These are phyloP conservation scores for Parotia lawesii DNA, from an alignment of 2,113 vertebrate species.

Conservation along the genomic window DNA sequence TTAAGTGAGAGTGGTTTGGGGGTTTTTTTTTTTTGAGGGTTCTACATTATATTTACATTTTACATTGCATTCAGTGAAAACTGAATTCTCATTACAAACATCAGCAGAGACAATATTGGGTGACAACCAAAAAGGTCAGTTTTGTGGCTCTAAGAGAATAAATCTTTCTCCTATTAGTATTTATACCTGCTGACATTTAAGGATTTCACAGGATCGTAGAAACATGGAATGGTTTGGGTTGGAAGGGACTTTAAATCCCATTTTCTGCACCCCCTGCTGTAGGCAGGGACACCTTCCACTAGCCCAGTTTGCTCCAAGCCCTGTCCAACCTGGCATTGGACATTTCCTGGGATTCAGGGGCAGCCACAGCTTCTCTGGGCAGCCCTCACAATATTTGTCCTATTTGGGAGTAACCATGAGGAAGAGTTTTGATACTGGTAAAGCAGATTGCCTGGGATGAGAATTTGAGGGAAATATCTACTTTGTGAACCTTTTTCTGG, in stretches of 20 bases:
- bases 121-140: background rate
- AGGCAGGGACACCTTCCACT: background rate
- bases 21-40: background rate
- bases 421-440: background rate
- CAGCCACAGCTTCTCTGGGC: background rate
- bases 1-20: background rate
- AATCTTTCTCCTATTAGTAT: background rate
- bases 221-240: background rate
- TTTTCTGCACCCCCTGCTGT: background rate
- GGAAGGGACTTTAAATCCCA: background rate
- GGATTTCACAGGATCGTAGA: background rate
- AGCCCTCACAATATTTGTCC: background rate
- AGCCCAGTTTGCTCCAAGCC: rapidly evolving
- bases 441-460: background rate
- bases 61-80: background rate
- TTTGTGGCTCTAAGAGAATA: background rate
- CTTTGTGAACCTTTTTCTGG: background rate
- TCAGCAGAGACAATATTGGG: background rate
- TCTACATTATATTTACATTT: background rate
- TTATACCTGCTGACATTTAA: background rate
- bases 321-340: rapidly evolving
- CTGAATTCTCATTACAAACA: background rate
- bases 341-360: background rate
- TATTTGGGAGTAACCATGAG: background rate
- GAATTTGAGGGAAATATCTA: background rate